phyloP scores from a whole-genome alignment of 2,113 vertebrate genomes.

The Elgaria multicarinata region DNA sequence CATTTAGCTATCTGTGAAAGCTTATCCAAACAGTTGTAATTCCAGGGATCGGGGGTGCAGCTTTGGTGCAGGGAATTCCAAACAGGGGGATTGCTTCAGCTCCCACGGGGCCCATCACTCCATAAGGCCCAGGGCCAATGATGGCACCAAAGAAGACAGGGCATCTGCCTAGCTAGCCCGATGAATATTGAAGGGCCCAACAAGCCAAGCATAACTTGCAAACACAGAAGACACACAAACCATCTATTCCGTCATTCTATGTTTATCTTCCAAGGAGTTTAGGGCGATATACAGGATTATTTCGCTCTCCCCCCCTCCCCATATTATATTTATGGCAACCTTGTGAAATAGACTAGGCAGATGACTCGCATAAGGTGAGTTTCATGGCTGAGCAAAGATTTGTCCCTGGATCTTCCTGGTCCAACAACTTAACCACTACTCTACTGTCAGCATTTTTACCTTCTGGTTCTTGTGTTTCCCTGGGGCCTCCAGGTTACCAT shows the following conservation, averaged over 20 bases:
- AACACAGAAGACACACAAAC: background rate
- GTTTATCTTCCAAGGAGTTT: background rate
- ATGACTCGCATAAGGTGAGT: background rate
- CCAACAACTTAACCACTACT: background rate
- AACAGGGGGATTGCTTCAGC: background rate
- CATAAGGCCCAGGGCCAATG: background rate
- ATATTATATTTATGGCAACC: background rate
- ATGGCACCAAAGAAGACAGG: background rate
- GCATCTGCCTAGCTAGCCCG: background rate
- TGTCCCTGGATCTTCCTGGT: background rate
- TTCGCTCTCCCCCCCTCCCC: background rate
- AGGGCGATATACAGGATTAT: background rate
- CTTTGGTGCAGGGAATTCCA: background rate
- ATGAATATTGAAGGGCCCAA: background rate
- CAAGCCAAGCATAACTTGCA: background rate
- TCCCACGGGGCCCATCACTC: background rate
- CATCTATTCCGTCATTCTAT: background rate
- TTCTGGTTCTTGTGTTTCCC: background rate
- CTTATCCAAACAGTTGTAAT: background rate
- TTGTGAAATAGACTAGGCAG: background rate
- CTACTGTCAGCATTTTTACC: background rate
- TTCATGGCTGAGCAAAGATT: background rate
- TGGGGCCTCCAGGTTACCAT: too few relatives aligned
- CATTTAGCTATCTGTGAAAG: conserved; percentile 26
- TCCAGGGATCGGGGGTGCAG: background rate